A percentile compares a stretch with the other conserved stretches of the same genome.
These are phyloP conservation scores for Synanthedon andrenaeformis DNA, from an alignment of 2,888 invertebrate species.

Conservation along the genomic window DNA sequence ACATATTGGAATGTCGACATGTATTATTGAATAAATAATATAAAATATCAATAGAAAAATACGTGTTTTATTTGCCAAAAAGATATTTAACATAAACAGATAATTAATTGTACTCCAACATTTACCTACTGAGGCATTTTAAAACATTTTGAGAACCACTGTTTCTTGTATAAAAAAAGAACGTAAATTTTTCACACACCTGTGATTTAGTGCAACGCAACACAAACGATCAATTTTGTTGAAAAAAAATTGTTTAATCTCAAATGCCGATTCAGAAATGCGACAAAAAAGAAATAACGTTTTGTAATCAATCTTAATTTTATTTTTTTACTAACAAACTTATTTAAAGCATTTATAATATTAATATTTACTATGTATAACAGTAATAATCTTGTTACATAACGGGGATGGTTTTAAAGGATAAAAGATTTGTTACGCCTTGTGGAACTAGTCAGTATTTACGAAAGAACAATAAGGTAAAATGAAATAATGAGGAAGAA, in stretches of 20 bases:
- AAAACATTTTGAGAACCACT: constrained; percentile 19
- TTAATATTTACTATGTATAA: not conserved
- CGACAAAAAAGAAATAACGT: constrained; percentile 17
- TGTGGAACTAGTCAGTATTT: not conserved
- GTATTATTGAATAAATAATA: too few species aligned
- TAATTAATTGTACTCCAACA: not conserved
- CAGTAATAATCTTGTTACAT: not conserved
- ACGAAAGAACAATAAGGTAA: not conserved
- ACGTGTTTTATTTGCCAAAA: not conserved
- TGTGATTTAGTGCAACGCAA: constrained; percentile 46
- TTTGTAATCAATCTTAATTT: constrained; percentile 29
- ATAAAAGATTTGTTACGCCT: not conserved
- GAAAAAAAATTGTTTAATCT: constrained; percentile 32
- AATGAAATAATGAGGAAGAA: not conserved
- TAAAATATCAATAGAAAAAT: not conserved
- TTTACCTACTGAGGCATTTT: too few species aligned
- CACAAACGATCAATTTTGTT: constrained; percentile 30
- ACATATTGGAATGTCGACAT: too few species aligned
- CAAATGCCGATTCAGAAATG: constrained; percentile 18
- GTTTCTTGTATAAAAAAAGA: constrained; percentile 21
- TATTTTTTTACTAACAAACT: not conserved
- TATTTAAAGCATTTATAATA: not conserved
- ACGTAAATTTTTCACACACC: constrained; percentile 47
- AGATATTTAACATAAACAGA: not conserved
- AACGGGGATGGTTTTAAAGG: not conserved